These are phyloP conservation scores for Buphagus erythrorhynchus DNA, from an alignment of 2,797 vertebrate genomes.

Conservation along the genomic window DNA sequence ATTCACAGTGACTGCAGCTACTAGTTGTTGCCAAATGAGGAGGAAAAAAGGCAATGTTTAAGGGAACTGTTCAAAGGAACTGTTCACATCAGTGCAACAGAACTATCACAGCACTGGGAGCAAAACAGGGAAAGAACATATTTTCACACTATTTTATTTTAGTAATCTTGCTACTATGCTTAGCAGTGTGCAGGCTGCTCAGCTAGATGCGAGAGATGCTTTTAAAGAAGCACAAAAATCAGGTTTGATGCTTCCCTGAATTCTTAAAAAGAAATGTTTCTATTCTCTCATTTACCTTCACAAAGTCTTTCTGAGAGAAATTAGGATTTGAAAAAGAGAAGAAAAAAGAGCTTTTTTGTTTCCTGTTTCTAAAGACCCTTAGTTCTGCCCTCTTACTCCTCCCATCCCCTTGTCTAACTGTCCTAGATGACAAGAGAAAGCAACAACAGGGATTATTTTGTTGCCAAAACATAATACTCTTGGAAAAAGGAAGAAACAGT, in stretches of 20 bases:
- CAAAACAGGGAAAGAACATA: not conserved
- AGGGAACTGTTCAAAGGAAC: not conserved
- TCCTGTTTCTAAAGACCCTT: not conserved
- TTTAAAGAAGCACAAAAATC: not conserved
- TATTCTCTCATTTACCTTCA: not conserved
- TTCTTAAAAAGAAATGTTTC: not conserved
- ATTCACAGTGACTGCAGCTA: not conserved
- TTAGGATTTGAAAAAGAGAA: not conserved
- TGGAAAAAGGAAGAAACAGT: not conserved
- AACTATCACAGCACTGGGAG: not conserved
- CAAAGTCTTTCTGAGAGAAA: not conserved
- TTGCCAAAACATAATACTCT: not conserved
- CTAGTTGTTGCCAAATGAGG: not conserved
- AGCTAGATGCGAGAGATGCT: not conserved
- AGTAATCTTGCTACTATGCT: conserved; percentile 10
- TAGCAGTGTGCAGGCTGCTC: not conserved
- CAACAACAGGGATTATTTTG: not conserved
- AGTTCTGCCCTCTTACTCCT: not conserved
- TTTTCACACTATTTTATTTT: conserved; percentile 12
- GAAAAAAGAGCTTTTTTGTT: not conserved
- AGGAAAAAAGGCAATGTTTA: not conserved
- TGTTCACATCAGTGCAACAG: not conserved
- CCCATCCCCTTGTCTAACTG: not conserved
- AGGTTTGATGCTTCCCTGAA: not conserved
- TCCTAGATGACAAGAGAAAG: not conserved